Percentiles rank a stretch among this genome's conserved stretches.
Conservation (phyloP, 1,140 invertebrate species). For the Batillaria attramentaria region DNA sequence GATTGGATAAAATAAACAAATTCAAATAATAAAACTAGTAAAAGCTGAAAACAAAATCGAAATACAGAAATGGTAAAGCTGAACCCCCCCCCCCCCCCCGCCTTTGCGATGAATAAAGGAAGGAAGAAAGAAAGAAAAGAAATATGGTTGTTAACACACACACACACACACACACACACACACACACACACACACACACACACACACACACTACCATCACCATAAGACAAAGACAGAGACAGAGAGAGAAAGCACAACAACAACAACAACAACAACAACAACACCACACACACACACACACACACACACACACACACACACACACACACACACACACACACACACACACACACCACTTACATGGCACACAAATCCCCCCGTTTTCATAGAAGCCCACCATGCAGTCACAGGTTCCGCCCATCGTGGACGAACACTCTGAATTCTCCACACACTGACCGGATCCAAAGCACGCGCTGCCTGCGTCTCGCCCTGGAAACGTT, state of each 20-base stretch:
- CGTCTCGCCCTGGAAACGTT: slow-evolving; percentile 16
- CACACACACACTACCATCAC: no score
- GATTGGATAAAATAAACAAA: background rate
- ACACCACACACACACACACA: no score
- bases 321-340: background rate
- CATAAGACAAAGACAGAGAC: no score
- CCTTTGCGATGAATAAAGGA: background rate
- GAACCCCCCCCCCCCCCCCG: no score
- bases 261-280: no score
- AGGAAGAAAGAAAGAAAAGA: background rate
- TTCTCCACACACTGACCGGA: slow-evolving; percentile 39
- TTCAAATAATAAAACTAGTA: background rate
- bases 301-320: background rate
- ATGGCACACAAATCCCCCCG: slow-evolving; percentile 23
- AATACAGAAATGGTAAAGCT: background rate
- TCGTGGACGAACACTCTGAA: slow-evolving; percentile 37
- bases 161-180: no score
- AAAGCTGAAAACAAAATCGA: background rate
- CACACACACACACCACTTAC: no score
- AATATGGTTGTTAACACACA: background rate
- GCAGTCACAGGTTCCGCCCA: slow-evolving; percentile 39
- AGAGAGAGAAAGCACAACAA: no score
- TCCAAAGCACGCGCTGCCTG: slow-evolving; percentile 32
- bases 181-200: no score
- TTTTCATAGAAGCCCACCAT: slow-evolving; percentile 31